These are phyloP conservation scores for Chymomyza costata DNA, from an alignment of 1,140 invertebrate genomes.

Conservation along the genomic window DNA sequence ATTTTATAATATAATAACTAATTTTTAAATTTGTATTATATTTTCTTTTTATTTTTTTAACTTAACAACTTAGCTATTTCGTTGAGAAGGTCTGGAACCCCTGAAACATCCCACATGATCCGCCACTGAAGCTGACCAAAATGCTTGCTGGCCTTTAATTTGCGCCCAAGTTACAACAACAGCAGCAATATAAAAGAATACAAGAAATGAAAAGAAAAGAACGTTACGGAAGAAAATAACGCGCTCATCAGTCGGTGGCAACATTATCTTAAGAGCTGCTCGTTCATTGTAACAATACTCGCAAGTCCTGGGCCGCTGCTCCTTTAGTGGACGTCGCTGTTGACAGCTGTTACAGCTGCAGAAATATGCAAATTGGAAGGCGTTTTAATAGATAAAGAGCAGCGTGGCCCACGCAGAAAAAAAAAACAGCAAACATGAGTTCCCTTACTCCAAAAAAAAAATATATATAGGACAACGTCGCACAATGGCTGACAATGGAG, in stretches of 20 bases:
- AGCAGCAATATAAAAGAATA: too few relatives aligned
- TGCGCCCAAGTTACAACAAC: constrained; percentile 32
- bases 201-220: too few relatives aligned
- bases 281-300: constrained; percentile 49
- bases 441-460: constrained; percentile 49
- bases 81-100: too few relatives aligned
- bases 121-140: too few relatives aligned
- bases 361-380: constrained; percentile 72
- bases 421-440: constrained; percentile 11
- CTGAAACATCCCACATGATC: too few relatives aligned
- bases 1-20: too few relatives aligned
- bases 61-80: too few relatives aligned
- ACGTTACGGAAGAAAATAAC: neutral
- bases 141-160: constrained; percentile 46
- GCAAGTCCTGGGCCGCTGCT: constrained; percentile 42
- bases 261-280: constrained; percentile 59
- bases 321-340: constrained; percentile 33
- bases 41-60: too few relatives aligned
- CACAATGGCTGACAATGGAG: constrained; percentile 46
- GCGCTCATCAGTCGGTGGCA: constrained; percentile 32
- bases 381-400: constrained; percentile 72
- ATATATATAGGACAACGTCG: constrained; percentile 56
- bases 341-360: constrained; percentile 71
- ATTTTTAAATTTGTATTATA: too few relatives aligned
- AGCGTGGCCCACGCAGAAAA: constrained; percentile 39